Conservation (phyloP, 2,113 vertebrate genomes). For the Channa argus region DNA sequence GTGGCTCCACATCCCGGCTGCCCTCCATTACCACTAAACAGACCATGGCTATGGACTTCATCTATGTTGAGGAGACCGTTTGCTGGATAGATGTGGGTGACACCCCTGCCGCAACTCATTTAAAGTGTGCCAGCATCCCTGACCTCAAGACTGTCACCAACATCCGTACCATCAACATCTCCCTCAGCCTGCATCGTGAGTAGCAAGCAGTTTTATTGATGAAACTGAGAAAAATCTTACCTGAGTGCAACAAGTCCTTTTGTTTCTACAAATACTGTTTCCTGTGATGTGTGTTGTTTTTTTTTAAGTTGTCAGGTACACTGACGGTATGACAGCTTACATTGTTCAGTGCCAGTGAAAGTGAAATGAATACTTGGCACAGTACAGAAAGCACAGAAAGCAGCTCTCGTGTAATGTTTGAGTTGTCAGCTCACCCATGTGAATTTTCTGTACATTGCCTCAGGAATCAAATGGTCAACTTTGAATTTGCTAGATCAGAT, state of each 20-base stretch:
- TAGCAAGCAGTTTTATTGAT: conserved; percentile 33
- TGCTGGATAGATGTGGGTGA: conserved; percentile 97
- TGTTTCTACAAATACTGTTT: background rate
- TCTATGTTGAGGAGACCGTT: conserved; percentile 91
- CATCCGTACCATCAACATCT: conserved; percentile 92
- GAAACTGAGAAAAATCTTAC: background rate
- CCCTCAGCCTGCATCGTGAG: conserved; percentile 97
- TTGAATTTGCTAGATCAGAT: conserved; percentile 36
- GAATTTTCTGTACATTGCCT: conserved; percentile 24
- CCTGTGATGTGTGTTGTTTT: background rate
- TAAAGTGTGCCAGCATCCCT: conserved; percentile 94
- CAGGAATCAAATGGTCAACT: conserved; percentile 36
- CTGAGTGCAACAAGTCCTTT: background rate
- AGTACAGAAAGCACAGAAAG: background rate
- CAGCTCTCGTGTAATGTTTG: conserved; percentile 11
- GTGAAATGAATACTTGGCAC: background rate
- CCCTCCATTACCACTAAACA: conserved; percentile 91
- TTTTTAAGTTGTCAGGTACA: background rate
- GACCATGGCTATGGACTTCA: conserved; percentile 98
- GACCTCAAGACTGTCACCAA: conserved; percentile 91
- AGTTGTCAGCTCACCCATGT: conserved; percentile 8
- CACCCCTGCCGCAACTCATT: conserved; percentile 87
- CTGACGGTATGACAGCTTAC: background rate
- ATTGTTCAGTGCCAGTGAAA: background rate
- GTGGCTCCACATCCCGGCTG: conserved; percentile 86